phyloP scores from a whole-genome alignment of 2,888 invertebrate genomes.

The Chaitophorus viminalis region DNA sequence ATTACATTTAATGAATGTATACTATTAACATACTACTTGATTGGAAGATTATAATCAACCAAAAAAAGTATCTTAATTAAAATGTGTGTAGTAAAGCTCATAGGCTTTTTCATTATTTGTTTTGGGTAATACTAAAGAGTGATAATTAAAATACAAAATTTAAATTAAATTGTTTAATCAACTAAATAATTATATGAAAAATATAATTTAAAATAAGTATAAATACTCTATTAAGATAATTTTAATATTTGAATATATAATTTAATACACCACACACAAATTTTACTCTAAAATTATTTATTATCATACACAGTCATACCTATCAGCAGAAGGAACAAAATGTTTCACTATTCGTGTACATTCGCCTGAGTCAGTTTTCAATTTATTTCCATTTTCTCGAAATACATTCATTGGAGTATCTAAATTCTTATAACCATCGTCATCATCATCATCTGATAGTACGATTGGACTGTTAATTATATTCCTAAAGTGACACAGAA shows the following conservation, averaged over 20 bases:
- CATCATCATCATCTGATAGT: slow-evolving; percentile 54
- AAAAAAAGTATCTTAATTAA: not conserved
- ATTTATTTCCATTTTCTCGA: slow-evolving; percentile 52
- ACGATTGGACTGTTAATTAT: slow-evolving; percentile 43
- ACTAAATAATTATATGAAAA: no score
- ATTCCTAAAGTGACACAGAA: slow-evolving; percentile 54
- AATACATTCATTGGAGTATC: slow-evolving; percentile 52
- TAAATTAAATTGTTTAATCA: no score
- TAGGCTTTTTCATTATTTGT: no score
- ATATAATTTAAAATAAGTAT: not conserved
- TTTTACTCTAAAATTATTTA: slow-evolving; percentile 26
- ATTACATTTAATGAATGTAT: no score
- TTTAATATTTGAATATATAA: not conserved
- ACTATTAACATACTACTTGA: no score
- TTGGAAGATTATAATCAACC: no score
- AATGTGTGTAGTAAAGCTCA: not conserved
- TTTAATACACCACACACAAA: not conserved
- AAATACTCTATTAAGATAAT: not conserved
- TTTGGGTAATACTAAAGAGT: no score
- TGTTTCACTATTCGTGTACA: slow-evolving; percentile 55
- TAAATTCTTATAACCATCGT: slow-evolving; percentile 51
- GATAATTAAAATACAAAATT: no score
- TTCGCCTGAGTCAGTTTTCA: slow-evolving; percentile 41
- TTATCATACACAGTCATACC: slow-evolving; percentile 29
- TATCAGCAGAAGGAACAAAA: slow-evolving; percentile 58